phyloP scores from a whole-genome alignment of 2,888 invertebrate genomes.

The Pachliopta kotzebuea region DNA sequence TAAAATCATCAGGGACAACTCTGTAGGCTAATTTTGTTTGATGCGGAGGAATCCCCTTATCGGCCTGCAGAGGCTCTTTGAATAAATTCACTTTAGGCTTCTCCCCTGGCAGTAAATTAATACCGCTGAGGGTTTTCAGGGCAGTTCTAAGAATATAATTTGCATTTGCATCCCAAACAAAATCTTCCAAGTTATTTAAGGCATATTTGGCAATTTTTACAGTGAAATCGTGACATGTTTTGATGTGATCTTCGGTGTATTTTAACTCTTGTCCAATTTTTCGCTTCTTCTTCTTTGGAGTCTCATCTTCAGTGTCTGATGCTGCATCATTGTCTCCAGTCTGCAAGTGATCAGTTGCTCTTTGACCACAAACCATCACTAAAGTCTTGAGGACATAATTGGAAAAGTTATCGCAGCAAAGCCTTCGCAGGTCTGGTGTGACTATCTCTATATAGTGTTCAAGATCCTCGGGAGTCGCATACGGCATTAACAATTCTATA shows the following conservation, averaged over 20 bases:
- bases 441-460: conserved; percentile 83
- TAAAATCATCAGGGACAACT: conserved; percentile 80
- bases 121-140: conserved; percentile 85
- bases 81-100: conserved; percentile 66
- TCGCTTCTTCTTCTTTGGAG: conserved; percentile 50
- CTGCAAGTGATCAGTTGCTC: conserved; percentile 69
- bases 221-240: conserved; percentile 82
- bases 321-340: conserved; percentile 32
- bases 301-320: conserved; percentile 43
- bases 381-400: conserved; percentile 90
- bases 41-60: conserved; percentile 63
- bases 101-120: conserved; percentile 76
- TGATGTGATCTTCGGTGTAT: conserved; percentile 70
- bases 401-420: conserved; percentile 88
- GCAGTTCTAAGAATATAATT: conserved; percentile 88
- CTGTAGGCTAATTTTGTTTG: conserved; percentile 65
- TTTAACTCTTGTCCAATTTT: conserved; percentile 49
- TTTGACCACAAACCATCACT: conserved; percentile 75
- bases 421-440: conserved; percentile 83
- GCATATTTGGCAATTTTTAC: conserved; percentile 87
- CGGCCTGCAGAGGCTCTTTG: conserved; percentile 46
- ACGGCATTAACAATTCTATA: conserved; percentile 87
- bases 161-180: conserved; percentile 87
- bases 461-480: conserved; percentile 82
- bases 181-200: conserved; percentile 92